Conservation (phyloP, 2,113 vertebrate genomes). For the Saguinus midas region DNA sequence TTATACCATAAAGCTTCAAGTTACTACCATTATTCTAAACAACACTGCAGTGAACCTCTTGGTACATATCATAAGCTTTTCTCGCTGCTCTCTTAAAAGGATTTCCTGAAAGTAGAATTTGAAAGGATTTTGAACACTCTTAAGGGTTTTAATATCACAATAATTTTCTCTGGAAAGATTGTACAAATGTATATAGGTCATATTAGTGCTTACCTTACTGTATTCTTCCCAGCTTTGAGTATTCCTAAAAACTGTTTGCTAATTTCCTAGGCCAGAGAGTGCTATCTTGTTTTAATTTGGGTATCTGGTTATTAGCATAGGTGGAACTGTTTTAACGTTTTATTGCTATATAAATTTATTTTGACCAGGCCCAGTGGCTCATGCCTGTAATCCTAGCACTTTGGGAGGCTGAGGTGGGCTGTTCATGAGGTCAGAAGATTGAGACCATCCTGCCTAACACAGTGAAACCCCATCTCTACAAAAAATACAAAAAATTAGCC, state of each 20-base stretch:
- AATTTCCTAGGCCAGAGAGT: not conserved
- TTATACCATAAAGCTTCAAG: not conserved
- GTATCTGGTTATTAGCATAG: not conserved
- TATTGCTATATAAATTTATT: conserved; percentile 2
- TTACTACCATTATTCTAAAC: not conserved
- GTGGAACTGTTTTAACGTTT: not conserved
- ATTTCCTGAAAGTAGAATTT: not conserved
- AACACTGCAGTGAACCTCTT: not conserved
- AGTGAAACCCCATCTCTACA: too few species aligned
- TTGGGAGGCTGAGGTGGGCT: too few species aligned
- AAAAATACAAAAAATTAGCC: too few species aligned
- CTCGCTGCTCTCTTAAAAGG: not conserved
- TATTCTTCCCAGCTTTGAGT: not conserved
- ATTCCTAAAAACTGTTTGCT: not conserved
- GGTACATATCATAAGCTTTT: not conserved
- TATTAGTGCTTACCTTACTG: not conserved
- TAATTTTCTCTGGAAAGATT: not conserved
- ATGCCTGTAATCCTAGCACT: too few species aligned
- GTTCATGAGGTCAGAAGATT: too few species aligned
- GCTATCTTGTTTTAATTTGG: not conserved
- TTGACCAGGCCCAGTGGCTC: not conserved
- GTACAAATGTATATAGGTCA: not conserved
- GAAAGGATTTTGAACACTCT: not conserved
- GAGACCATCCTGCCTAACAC: too few species aligned
- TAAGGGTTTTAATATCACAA: not conserved